These are phyloP conservation scores for Arrhopalites spinosus DNA, from an alignment of 2,888 invertebrate species.

Conservation along the genomic window DNA sequence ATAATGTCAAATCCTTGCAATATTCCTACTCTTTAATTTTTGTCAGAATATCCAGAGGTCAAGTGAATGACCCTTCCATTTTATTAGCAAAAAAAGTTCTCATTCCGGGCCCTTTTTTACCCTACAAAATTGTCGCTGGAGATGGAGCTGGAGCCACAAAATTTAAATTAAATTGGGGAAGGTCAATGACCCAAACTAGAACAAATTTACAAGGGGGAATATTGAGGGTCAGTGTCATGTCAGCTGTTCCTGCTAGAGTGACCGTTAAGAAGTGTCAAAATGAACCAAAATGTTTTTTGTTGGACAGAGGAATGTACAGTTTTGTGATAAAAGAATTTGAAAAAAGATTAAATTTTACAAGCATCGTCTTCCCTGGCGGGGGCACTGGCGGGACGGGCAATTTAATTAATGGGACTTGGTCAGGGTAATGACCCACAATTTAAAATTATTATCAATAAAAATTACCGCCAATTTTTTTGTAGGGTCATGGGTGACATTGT, in stretches of 20 bases:
- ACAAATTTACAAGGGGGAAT: background rate
- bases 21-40: background rate
- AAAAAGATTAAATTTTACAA: slow-evolving; percentile 6
- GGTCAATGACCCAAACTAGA: no score
- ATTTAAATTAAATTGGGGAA: no score
- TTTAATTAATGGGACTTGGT: slow-evolving; percentile 7
- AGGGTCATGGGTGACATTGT: slow-evolving; percentile 15
- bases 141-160: no score
- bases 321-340: background rate
- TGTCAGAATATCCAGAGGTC: background rate
- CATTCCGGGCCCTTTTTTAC: no score
- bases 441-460: no score
- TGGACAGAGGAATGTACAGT: background rate
- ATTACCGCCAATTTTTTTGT: no score
- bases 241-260: background rate
- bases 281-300: background rate
- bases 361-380: background rate
- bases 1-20: background rate
- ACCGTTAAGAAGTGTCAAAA: background rate
- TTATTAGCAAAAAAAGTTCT: no score
- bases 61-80: background rate
- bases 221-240: background rate
- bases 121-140: no score
- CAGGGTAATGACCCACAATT: background rate
- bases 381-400: slow-evolving; percentile 14